phyloP scores from a whole-genome alignment of 2,113 vertebrate genomes.

The Coptodon bakossiorum region DNA sequence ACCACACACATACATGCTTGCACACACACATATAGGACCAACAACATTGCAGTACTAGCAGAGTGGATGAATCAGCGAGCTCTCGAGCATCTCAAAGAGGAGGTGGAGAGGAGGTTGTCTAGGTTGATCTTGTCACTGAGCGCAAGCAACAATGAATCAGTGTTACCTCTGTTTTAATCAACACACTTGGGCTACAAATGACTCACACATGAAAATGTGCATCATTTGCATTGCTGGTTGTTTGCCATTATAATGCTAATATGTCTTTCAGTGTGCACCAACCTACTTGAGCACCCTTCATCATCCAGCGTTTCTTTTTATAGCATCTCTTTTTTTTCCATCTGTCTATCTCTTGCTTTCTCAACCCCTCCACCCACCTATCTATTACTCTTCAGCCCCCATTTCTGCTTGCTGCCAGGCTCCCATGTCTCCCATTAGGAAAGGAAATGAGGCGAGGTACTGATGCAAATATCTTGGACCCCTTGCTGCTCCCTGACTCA shows the following conservation, averaged over 20 bases:
- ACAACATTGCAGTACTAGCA: neutral
- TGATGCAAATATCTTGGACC: constrained; percentile 46
- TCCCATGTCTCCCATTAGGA: constrained; percentile 46
- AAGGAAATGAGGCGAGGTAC: constrained; percentile 56
- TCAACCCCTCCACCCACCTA: neutral
- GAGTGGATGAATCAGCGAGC: constrained; percentile 43
- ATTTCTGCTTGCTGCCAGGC: constrained; percentile 5
- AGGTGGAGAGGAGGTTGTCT: constrained; percentile 5
- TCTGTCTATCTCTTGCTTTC: neutral
- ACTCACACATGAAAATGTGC: constrained; percentile 20
- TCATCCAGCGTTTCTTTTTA: constrained; percentile 8
- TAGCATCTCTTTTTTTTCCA: neutral
- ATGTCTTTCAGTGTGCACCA: constrained; percentile 5
- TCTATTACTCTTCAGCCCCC: neutral
- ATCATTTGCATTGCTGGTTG: constrained; percentile 24
- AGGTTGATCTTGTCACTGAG: constrained; percentile 16
- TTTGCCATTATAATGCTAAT: constrained; percentile 45
- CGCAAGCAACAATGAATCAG: constrained; percentile 23
- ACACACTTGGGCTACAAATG: constrained; percentile 30
- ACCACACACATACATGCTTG: neutral
- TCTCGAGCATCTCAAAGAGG: neutral
- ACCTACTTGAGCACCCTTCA: neutral
- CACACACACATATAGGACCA: neutral
- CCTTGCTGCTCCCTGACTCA: constrained; percentile 46
- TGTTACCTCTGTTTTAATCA: constrained; percentile 35